These are phyloP conservation scores for Panulirus ornatus DNA, from an alignment of 1,140 invertebrate species.

Conservation along the genomic window DNA sequence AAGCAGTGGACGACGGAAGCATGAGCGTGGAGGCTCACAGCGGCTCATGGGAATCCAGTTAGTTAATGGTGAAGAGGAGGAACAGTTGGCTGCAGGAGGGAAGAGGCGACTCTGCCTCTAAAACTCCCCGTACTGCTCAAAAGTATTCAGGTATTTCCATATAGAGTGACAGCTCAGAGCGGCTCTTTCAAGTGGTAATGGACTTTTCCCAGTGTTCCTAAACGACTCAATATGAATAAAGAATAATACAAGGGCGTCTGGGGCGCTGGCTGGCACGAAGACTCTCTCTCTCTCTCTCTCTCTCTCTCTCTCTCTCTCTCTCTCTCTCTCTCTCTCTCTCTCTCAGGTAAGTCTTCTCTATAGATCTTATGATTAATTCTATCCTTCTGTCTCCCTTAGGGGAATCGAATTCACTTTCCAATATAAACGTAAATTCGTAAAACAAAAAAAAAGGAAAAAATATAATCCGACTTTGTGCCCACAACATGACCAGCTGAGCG, in stretches of 20 bases:
- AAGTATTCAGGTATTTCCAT: neutral
- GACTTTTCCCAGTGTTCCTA: neutral
- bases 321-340: slow-evolving; percentile 35
- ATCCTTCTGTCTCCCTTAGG: neutral
- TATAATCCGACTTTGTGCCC: neutral
- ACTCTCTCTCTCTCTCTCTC: slow-evolving; percentile 23
- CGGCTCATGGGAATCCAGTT: neutral
- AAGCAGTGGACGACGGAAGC: too few species aligned
- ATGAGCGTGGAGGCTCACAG: too few species aligned
- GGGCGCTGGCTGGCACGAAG: neutral
- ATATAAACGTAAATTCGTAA: neutral
- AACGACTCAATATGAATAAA: neutral
- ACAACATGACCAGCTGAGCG: neutral
- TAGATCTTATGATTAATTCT: neutral
- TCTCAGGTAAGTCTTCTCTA: neutral
- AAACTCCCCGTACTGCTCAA: neutral
- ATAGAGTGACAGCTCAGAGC: neutral
- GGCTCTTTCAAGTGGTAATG: neutral
- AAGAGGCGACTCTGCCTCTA: neutral
- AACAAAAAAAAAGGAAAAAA: neutral
- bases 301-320: slow-evolving; percentile 30
- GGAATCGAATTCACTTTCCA: neutral
- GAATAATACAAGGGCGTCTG: neutral
- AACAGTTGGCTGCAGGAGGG: neutral
- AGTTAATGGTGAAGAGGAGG: neutral